Evolutionary conservation across 2,113 vertebrate species (phyloP), one percentile per base, ranked within the genome.

Genomic region (Rousettus leschenaultii): DNA sequence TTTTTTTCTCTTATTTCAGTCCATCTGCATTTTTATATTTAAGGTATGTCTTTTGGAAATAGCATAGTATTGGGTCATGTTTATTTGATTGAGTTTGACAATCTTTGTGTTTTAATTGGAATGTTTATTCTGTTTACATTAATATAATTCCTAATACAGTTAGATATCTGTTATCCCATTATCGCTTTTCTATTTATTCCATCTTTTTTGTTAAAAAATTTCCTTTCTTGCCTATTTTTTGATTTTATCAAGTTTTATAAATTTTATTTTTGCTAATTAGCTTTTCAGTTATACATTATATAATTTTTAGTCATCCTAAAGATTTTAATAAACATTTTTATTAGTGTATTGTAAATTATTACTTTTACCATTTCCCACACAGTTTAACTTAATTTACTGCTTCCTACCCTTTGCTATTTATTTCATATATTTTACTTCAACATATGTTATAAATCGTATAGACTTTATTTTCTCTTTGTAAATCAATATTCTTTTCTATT

Each of bases 171-270:
- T 85, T 45, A 66, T 87, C 15, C 93, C 28, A 84, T 19, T 53
- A 40, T 45, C 80, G 86, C 14, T 66, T 84, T 71, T 95, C 26
- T 45, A 1, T 74, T 22, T 90, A 18, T 87, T 21, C 14, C 10
- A 30, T 91, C 38, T 43, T 48, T 40, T 90, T 96, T 55, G 35
- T 2, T 16, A 51, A 51, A 43, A 75, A 74, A 19, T 5, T 59
- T 89, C 6, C 13, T 59, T 73, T 57, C 30, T 10, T 74, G 21
- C n/a, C 22, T 66, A 45, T 30, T 75, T 73, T 92, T 68, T 91
- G n/a, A 74, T 80, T 94, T 94, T 94, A n/a, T 86, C 21, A 92
- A 15, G n/a, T 94, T 85, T 91, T 94, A 10, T 86, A n/a, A 86
- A 66, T 86, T 96, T 35, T 24, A 51, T 70, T 85, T 96, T 78